phyloP scores from a whole-genome alignment of 1,140 invertebrate species.

The Drosophila mojavensis region DNA sequence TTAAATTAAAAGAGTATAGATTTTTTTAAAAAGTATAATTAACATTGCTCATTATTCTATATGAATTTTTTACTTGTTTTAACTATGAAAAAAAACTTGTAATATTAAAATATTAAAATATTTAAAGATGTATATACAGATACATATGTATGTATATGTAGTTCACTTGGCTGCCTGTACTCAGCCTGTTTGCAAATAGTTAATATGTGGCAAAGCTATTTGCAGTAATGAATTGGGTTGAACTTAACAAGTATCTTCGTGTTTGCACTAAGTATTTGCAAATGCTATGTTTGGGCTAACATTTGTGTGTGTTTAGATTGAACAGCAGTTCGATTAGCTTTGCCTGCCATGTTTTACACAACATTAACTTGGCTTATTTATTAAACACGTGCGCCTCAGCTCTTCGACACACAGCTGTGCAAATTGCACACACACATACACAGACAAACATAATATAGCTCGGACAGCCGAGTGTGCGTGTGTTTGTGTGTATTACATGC shows the following conservation, averaged over 20 bases:
- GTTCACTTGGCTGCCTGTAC: no score
- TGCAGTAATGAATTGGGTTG: not conserved
- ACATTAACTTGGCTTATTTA: slow-evolving; percentile 76
- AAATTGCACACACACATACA: slow-evolving; percentile 16
- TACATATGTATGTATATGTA: no score
- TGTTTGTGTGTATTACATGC: slow-evolving; percentile 29
- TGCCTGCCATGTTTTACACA: slow-evolving; percentile 53
- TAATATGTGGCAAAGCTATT: not conserved
- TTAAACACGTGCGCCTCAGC: slow-evolving; percentile 64
- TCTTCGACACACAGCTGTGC: slow-evolving; percentile 26
- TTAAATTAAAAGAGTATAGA: no score
- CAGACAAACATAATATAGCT: not conserved
- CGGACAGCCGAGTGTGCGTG: slow-evolving; percentile 24
- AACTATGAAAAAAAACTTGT: no score
- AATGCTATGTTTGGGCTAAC: slow-evolving; percentile 3
- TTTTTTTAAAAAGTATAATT: no score
- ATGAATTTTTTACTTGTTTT: no score
- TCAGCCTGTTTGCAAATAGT: no score
- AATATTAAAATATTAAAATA: no score
- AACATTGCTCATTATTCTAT: no score
- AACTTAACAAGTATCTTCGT: not conserved
- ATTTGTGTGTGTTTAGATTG: slow-evolving; percentile 5
- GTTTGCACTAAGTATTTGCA: slow-evolving; percentile 17
- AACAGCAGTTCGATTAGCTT: slow-evolving; percentile 39
- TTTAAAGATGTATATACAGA: no score